Evolutionary conservation across 1,140 invertebrate genomes (phyloP).

Genomic region (Pseudomyrmex gracilis): DNA sequence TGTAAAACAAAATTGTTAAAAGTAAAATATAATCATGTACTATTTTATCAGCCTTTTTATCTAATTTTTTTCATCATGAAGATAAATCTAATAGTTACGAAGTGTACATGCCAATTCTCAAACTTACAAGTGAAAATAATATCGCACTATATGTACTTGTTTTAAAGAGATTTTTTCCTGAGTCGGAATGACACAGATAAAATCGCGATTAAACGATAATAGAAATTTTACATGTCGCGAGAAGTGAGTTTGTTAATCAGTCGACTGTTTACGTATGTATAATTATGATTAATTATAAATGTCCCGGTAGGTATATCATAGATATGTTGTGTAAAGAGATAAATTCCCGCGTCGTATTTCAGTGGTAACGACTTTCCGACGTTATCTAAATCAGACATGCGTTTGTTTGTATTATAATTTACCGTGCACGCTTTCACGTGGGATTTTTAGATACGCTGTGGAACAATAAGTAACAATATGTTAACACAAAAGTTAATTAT

Average conservation of each 20-base stretch:
- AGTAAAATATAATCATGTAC: background rate
- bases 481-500: slow-evolving; percentile 20
- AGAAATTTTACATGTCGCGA: background rate
- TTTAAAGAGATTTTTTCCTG: background rate
- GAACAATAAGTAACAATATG: slow-evolving; percentile 36
- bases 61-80: too few species aligned
- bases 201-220: slow-evolving; percentile 9
- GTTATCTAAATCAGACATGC: slow-evolving; percentile 52
- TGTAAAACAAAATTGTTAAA: background rate
- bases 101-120: background rate
- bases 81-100: too few species aligned
- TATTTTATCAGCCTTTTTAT: background rate
- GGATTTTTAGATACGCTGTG: slow-evolving; percentile 4
- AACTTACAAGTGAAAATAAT: slow-evolving; percentile 21
- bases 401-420: slow-evolving; percentile 51
- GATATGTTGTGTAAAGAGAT: slow-evolving; percentile 50
- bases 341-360: slow-evolving; percentile 47
- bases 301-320: slow-evolving; percentile 18
- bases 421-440: slow-evolving; percentile 5
- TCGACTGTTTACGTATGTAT: background rate
- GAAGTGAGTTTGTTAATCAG: slow-evolving; percentile 4
- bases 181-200: background rate
- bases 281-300: slow-evolving; percentile 50
- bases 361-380: slow-evolving; percentile 20
- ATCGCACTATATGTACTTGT: background rate